Evolutionary conservation across 2,797 vertebrate species (phyloP), one percentile per base, ranked within the genome.

Genomic region (Tadarida brasiliensis): DNA sequence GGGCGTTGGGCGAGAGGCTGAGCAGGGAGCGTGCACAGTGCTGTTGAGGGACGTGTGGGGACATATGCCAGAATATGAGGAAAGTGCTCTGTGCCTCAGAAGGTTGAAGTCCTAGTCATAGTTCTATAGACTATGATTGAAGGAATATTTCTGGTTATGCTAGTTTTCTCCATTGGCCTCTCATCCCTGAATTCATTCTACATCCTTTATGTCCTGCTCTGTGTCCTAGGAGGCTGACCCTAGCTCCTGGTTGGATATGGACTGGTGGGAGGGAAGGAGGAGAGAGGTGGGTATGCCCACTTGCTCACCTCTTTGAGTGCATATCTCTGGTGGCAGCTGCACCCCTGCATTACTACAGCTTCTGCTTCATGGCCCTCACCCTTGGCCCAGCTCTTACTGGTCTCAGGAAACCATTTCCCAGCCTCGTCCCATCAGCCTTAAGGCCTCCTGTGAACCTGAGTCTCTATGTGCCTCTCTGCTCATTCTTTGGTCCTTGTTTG

Each of bases 11-110:
- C 15, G 33, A 76, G 39, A 49, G 7, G 14, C 57, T 81, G 11
- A 30, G 8, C 7, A 22, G 39, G 10, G 44, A 39, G 44, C n/a
- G 0, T n/a, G 61, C 3, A 2, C 1, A 10, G 26, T 28, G 20
- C 17, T 70, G 33, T 8, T 35, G 35, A 76, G 30, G 49, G 39
- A 3, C 15, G 1, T 0, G 3, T 30, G 7, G 54, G n/a, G 49
- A 22, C 2, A 4, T 2, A 17, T 12, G 80, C 17, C 14, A 47
- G 35, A 73, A 22, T 47, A 20, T 3, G 71, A 51, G 1, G 30
- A 30, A 39, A 47, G 11, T 11, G 33, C n/a, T 7, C 8, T 19
- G 2, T 30, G 80, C 49, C 12, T 20, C 19, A 28, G 30, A 14
- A 17, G 47, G 65, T 33, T 33, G 54, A 76, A 17, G 59, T 33